Evolutionary conservation across 1,140 invertebrate species (phyloP), one percentile per base, ranked within the genome.

Genomic region (Caenorhabditis brenneri): DNA sequence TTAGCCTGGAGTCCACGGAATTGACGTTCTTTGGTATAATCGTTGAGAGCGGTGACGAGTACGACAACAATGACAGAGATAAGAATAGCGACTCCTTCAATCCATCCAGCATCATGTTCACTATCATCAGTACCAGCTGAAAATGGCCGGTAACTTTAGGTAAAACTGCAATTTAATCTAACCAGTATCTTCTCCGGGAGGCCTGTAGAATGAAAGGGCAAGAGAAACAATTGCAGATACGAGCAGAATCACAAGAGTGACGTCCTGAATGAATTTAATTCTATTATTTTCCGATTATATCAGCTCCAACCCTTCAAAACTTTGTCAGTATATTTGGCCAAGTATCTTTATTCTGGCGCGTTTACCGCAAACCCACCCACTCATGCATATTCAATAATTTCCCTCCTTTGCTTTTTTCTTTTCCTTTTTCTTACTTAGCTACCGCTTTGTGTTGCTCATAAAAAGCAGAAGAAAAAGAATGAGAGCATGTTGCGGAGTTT

Each of bases 191-290:
- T 91, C 88, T 74, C 89, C 88, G 5, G 91, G 90, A 82, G 95
- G 95, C 91, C 95, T 93, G 93, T 96, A 96, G 87, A 97, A 95
- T 92, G 95, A 96, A 92, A 97, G 93, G 91, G 94, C 95, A 92
- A 97, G 94, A 87, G 96, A 97, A 90, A 97, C 95, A 91, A 97
- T 93, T 87, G 88, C 88, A 81, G 85, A 86, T 22, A 90, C 85
- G 84, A 92, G 87, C 42, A 93, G 88, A 92, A 99, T 99, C 92
- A 99, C 97, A 90, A 99, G 94, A 82, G 97, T 99, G 87, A 98
- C 95, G 93, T 99, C 97, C 93, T 89, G 85, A 86, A 88, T 74
- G 19, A 24, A 42, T 42, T 74, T 74, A n/a, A 16, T 39, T 33
- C 36, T 42, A 1, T 42, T 74, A n/a, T n/a, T n/a, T n/a, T n/a